Conservation (phyloP, 2,888 invertebrate species). For the Resseliella maxima region DNA sequence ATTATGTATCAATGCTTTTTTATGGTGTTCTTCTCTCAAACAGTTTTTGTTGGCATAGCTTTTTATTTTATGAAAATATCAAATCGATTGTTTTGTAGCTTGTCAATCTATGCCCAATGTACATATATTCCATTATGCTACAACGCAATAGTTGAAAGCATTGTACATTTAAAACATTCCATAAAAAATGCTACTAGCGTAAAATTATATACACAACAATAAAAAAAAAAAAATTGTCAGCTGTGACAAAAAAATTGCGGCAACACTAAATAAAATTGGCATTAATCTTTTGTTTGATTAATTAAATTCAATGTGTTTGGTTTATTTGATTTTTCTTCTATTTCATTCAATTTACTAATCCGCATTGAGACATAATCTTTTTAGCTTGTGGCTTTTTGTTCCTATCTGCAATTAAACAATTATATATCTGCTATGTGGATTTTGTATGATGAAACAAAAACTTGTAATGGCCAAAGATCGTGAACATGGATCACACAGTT, state of each 20-base stretch:
- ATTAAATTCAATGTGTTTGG: background rate
- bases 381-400: background rate
- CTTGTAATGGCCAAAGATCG: background rate
- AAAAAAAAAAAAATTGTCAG: background rate
- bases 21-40: no score
- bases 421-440: background rate
- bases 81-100: background rate
- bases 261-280: background rate
- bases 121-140: no score
- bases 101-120: background rate
- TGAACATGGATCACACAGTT: background rate
- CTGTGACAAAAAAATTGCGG: background rate
- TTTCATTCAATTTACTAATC: background rate
- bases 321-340: background rate
- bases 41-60: background rate
- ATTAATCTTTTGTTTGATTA: background rate
- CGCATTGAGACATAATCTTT: background rate
- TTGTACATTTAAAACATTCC: no score
- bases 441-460: background rate
- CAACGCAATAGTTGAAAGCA: no score
- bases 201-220: no score
- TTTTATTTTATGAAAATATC: background rate
- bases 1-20: no score
- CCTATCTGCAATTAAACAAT: slow-evolving; percentile 21
- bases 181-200: no score